A percentile compares a stretch with the other conserved stretches of the same genome.
Evolutionary conservation across 2,113 vertebrate genomes (phyloP).

Genomic region (Mustelus asterias): DNA sequence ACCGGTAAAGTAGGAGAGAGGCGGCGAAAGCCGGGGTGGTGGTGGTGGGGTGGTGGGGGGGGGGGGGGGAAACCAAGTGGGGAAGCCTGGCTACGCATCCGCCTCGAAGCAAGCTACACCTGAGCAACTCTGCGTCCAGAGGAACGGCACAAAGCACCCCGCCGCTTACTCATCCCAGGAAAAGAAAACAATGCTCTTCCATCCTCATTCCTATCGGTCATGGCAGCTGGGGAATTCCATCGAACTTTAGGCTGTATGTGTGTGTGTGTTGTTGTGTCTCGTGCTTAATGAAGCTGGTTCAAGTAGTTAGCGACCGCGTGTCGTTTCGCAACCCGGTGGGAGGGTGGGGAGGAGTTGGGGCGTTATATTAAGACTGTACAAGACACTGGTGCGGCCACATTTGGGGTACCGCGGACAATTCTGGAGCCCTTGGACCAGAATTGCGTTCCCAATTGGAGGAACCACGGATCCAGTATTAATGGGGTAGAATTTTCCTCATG

Average conservation of each 20-base stretch:
- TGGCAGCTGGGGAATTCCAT: not conserved
- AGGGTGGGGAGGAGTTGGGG: not conserved
- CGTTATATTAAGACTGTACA: no score
- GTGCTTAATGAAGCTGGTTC: not conserved
- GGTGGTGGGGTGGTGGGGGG: no score
- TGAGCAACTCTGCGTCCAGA: not conserved
- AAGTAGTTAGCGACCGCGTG: not conserved
- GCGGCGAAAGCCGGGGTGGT: not conserved
- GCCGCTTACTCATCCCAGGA: not conserved
- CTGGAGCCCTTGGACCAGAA: not conserved
- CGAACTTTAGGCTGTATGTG: not conserved
- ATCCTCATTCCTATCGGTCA: not conserved
- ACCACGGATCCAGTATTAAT: not conserved
- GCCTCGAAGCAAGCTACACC: not conserved
- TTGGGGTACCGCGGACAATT: no score
- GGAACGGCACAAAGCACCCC: not conserved
- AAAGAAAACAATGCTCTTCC: not conserved
- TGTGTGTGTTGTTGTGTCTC: not conserved
- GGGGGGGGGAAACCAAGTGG: not conserved
- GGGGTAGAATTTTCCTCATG: no score
- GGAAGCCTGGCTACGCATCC: not conserved
- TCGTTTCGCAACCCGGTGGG: not conserved
- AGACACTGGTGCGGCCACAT: no score
- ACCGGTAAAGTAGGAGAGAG: slow-evolving; percentile 50
- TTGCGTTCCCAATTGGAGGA: not conserved